Base-by-base conservation (phyloP, 2,888 invertebrate species). In the Chloroclysta siterata region DNA sequence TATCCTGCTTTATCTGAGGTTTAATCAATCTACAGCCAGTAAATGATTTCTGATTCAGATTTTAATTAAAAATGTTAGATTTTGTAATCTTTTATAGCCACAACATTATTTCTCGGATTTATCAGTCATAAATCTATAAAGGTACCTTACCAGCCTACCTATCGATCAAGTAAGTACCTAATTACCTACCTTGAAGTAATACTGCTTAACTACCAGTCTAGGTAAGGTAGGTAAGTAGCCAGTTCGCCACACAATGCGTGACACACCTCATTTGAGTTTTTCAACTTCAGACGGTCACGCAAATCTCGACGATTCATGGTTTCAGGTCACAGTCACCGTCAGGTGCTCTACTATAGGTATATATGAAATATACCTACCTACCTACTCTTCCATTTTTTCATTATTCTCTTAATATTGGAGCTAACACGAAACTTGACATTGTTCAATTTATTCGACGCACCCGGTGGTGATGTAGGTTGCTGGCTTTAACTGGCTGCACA, bases 381-480 rank as follows among this genome's bases (percentile, higher is more conserved):
- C 14, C 13, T 22, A 22, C 22, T 22, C n/a, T n/a, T n/a, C 15
- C 22, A 13, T 47, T 68, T 70, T 86, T 78, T 84, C 83, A 85
- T 82, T 78, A 79, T 77, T 83, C 84, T 85, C 77, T 73, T 84
- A 81, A 83, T 76, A 78, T 80, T 78, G 76, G 81, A 72, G 81
- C 85, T 84, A 83, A 84, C 84, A 84, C 73, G 77, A 81, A 81
- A 84, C 82, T 82, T 86, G 88, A 89, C 88, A 86, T 89, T 90
- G 88, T 89, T 82, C 71, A 80, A 76, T 77, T 77, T 78, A 76
- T 76, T 85, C 82, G 81, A 83, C 82, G 83, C 81, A 84, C 83
- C 85, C 58, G 82, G 76, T 83, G 82, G 76, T 84, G 88, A 89
- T 89, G 87, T 90, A 90, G 91, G 90, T 92, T 91, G 90, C 88